These are phyloP conservation scores for Lepilemur ruficaudatus DNA, from an alignment of 2,797 vertebrate genomes.

Conservation along the genomic window DNA sequence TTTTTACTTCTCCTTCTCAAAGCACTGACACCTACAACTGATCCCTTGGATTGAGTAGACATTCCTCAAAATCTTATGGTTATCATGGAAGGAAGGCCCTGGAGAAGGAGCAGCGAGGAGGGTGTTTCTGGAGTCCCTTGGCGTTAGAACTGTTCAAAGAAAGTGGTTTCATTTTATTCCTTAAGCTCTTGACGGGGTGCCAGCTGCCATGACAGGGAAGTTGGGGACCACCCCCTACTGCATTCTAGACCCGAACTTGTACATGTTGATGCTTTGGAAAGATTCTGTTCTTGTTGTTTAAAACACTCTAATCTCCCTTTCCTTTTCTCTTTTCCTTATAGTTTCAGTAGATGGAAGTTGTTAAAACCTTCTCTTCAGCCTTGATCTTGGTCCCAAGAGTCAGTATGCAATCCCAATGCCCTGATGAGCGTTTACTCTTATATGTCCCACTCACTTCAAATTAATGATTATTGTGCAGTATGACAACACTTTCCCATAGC, in stretches of 20 bases:
- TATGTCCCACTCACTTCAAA: neutral
- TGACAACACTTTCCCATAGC: neutral
- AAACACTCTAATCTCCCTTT: neutral
- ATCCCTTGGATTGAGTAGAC: neutral
- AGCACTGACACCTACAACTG: neutral
- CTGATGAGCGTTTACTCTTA: neutral
- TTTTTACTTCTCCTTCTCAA: neutral
- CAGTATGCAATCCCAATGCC: neutral
- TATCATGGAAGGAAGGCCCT: neutral
- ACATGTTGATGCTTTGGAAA: neutral
- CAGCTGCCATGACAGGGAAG: neutral
- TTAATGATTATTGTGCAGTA: neutral
- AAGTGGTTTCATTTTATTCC: neutral
- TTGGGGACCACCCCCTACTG: neutral
- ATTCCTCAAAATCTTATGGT: neutral
- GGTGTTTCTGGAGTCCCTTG: neutral
- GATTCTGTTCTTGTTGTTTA: neutral
- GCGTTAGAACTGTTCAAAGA: neutral
- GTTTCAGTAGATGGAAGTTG: neutral
- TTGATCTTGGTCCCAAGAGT: neutral
- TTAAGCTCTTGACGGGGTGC: neutral
- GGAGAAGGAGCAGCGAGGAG: neutral
- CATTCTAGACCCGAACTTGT: neutral
- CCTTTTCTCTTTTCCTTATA: neutral
- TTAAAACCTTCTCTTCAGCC: neutral